Conservation (phyloP, 2,113 vertebrate genomes). For the Pristiophorus japonicus region DNA sequence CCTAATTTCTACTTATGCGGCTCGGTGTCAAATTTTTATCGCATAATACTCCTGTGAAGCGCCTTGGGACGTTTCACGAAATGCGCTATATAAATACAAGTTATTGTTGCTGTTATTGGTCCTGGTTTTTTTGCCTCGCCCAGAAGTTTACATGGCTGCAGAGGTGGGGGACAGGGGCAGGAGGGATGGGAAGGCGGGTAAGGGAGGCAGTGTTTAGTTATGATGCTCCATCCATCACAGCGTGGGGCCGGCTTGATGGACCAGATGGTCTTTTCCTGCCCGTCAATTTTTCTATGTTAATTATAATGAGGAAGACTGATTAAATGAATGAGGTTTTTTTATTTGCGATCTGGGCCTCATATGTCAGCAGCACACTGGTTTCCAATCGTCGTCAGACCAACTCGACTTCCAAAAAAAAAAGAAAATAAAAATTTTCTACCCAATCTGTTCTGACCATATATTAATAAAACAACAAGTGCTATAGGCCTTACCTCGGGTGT, state of each 20-base stretch:
- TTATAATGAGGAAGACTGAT: neutral
- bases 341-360: neutral
- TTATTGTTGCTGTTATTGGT: no score
- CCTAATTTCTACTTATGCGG: no score
- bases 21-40: no score
- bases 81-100: no score
- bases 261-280: neutral
- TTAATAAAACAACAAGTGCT: neutral
- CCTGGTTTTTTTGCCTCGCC: neutral
- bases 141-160: no score
- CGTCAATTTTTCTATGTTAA: neutral
- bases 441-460: neutral
- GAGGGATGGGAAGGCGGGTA: neutral
- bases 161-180: no score
- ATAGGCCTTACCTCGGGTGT: slow-evolving; percentile 80
- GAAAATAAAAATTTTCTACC: no score
- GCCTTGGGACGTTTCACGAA: no score
- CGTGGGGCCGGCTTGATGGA: neutral
- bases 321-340: neutral
- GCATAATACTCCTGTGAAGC: no score
- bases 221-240: neutral
- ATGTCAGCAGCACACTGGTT: neutral
- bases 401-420: no score
- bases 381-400: neutral
- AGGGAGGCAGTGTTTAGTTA: neutral